Percentiles rank a stretch among this genome's conserved stretches.
phyloP scores from a whole-genome alignment of 2,113 vertebrate genomes.

The Pelobates fuscus region DNA sequence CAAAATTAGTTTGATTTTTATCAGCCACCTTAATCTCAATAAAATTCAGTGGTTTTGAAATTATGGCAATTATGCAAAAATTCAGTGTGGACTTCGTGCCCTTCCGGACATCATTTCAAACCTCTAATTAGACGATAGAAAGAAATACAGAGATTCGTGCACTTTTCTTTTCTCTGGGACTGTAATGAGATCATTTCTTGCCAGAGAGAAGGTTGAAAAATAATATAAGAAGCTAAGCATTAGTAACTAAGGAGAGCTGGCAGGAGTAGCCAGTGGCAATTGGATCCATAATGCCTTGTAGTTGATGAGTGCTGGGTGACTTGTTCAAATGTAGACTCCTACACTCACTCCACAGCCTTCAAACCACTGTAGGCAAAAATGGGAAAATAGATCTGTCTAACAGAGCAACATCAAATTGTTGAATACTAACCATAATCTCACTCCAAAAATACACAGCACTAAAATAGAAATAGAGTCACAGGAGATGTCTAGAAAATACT shows the following conservation, averaged over 20 bases:
- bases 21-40: slow-evolving; percentile 36
- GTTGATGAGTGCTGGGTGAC: slow-evolving; percentile 25
- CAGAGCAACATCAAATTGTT: slow-evolving; percentile 23
- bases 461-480: slow-evolving; percentile 46
- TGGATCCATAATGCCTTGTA: slow-evolving; percentile 8
- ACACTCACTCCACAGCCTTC: slow-evolving; percentile 8
- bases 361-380: slow-evolving; percentile 19
- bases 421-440: slow-evolving; percentile 36
- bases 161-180: slow-evolving; percentile 17
- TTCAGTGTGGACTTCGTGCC: slow-evolving; percentile 22
- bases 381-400: slow-evolving; percentile 30
- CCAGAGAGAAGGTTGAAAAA: slow-evolving; percentile 12
- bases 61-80: slow-evolving; percentile 41
- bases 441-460: slow-evolving; percentile 33
- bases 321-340: slow-evolving; percentile 27
- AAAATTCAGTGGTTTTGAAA: slow-evolving; percentile 38
- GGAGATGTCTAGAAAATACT: slow-evolving; percentile 34
- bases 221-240: slow-evolving; percentile 25
- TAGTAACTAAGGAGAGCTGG: slow-evolving; percentile 9
- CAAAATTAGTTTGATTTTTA: slow-evolving; percentile 12
- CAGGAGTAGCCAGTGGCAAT: slow-evolving; percentile 24
- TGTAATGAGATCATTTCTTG: slow-evolving; percentile 32
- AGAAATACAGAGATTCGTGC: background rate
- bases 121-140: slow-evolving; percentile 31
- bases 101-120: slow-evolving; percentile 45